phyloP scores from a whole-genome alignment of 2,888 invertebrate species.

The Branchipolynoe longqiensis region DNA sequence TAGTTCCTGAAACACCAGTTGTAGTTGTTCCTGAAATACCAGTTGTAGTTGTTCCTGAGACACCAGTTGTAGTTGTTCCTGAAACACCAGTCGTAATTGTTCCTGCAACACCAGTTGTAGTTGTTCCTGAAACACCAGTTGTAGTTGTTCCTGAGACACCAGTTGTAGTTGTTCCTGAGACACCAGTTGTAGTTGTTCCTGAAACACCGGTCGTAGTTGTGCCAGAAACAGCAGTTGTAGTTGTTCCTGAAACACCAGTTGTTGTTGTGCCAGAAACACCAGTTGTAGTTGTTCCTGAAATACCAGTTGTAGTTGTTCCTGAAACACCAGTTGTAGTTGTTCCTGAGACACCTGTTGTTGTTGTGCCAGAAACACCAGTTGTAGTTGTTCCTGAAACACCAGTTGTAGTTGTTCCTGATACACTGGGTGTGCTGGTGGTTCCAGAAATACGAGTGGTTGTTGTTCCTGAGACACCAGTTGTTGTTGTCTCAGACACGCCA shows the following conservation, averaged over 20 bases:
- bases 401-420: slow-evolving; percentile 27
- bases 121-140: no score
- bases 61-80: no score
- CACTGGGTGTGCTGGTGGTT: not conserved
- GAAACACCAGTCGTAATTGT: no score
- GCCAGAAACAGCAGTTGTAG: not conserved
- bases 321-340: slow-evolving; percentile 17
- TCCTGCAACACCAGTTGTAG: no score
- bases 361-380: not conserved
- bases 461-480: not conserved
- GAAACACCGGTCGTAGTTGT: not conserved
- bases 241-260: not conserved
- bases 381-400: not conserved
- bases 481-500: not conserved
- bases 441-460: slow-evolving; percentile 8
- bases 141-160: no score
- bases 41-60: no score
- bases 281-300: not conserved
- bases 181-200: not conserved
- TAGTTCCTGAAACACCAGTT: not conserved
- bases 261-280: not conserved
- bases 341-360: not conserved
- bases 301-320: slow-evolving; percentile 3
- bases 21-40: no score
- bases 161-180: slow-evolving; percentile 1